phyloP scores from a whole-genome alignment of 1,140 invertebrate genomes.

The Portunus trituberculatus region DNA sequence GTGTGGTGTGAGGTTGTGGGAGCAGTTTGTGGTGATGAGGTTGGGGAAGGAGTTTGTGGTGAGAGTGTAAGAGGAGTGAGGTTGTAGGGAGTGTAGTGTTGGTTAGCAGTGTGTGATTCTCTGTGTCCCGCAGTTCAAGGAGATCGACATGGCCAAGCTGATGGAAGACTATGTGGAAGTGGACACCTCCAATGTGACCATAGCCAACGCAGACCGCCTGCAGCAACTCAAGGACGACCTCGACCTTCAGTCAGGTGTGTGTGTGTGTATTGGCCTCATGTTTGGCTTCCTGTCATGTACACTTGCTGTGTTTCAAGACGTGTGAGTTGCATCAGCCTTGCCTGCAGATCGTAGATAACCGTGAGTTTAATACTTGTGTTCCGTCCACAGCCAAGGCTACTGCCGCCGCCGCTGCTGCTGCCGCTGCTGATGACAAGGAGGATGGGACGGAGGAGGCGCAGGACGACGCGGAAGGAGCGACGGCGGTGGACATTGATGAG shows the following conservation, averaged over 20 bases:
- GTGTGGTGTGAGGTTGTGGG: no score
- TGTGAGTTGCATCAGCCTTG: no score
- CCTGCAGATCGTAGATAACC: background rate
- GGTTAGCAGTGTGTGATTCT: no score
- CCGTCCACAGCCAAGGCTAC: slow-evolving; percentile 78
- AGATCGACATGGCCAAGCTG: slow-evolving; percentile 58
- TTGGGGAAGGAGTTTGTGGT: no score
- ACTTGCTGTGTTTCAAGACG: no score
- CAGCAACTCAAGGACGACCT: slow-evolving; percentile 61
- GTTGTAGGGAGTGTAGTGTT: no score
- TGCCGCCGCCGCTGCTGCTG: slow-evolving; percentile 78
- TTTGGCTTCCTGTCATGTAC: no score
- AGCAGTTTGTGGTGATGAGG: no score
- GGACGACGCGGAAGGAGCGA: slow-evolving; percentile 78
- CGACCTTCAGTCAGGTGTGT: slow-evolving; percentile 77
- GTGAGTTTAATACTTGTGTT: background rate
- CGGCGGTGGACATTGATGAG: slow-evolving; percentile 92
- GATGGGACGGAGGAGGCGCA: background rate
- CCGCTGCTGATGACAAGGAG: slow-evolving; percentile 71
- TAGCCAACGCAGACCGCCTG: slow-evolving; percentile 66
- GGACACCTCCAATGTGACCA: slow-evolving; percentile 27
- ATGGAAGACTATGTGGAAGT: slow-evolving; percentile 56
- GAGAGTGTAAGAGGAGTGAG: no score
- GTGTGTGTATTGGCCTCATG: slow-evolving; percentile 73
- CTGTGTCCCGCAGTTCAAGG: slow-evolving; percentile 51